phyloP scores from a whole-genome alignment of 2,113 vertebrate species.

The Bujurquina vittata region DNA sequence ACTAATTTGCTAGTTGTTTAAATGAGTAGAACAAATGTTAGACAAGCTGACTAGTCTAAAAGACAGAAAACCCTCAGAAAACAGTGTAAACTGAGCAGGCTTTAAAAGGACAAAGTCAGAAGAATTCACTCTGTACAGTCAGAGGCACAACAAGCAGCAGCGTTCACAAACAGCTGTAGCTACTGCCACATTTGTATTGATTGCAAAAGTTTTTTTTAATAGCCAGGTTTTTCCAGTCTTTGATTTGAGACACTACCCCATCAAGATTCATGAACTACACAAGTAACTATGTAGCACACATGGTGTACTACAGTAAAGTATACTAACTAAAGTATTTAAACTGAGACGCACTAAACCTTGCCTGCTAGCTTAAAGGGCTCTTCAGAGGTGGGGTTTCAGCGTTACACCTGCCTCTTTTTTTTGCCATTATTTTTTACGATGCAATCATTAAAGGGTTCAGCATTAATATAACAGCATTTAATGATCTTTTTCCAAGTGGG shows the following conservation, averaged over 20 bases:
- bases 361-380: slow-evolving; percentile 8
- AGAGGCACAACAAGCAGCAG: rapidly evolving
- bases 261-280: not conserved
- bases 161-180: not conserved
- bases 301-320: not conserved
- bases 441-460: slow-evolving; percentile 32
- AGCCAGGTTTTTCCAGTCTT: too few species aligned
- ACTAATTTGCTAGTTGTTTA: not conserved
- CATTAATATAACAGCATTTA: slow-evolving; percentile 1
- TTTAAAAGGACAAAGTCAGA: not conserved
- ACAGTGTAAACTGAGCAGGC: not conserved
- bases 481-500: not conserved
- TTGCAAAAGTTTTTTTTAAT: not conserved
- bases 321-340: not conserved
- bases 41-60: not conserved
- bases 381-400: slow-evolving; percentile 17
- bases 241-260: too few species aligned
- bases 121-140: not conserved
- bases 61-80: rapidly evolving
- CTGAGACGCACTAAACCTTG: not conserved
- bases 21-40: not conserved
- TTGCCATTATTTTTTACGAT: slow-evolving; percentile 20
- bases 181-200: rapidly evolving
- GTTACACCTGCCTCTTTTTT: slow-evolving; percentile 4
- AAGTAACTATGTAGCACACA: not conserved